Conservation (phyloP, 2,888 invertebrate genomes). For the Atethmia centrago region DNA sequence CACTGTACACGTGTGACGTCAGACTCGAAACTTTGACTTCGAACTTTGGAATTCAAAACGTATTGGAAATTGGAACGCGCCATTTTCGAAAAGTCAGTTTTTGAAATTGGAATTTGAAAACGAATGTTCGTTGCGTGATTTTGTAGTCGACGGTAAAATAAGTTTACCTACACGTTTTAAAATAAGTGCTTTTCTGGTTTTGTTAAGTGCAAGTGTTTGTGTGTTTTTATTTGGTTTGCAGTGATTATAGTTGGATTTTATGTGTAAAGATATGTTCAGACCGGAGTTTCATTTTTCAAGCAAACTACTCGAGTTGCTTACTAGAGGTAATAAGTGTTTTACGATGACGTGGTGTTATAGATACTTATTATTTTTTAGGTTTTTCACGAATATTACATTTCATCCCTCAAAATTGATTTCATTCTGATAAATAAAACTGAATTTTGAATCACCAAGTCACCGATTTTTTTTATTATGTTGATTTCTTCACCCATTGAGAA, state of each 20-base stretch:
- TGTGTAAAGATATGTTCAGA: constrained; percentile 80
- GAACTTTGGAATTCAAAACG: constrained; percentile 14
- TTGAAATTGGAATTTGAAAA: constrained; percentile 1
- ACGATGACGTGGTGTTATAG: not conserved
- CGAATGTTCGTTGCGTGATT: not conserved
- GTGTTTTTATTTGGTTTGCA: not conserved
- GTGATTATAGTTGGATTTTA: constrained; percentile 56
- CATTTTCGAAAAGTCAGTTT: not conserved
- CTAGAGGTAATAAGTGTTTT: constrained; percentile 77
- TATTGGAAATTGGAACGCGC: not conserved
- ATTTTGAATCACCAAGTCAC: not conserved
- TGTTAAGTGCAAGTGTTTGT: constrained; percentile 20
- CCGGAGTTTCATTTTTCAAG: constrained; percentile 88
- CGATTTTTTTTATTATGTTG: not conserved
- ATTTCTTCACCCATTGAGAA: not conserved
- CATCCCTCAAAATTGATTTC: not conserved
- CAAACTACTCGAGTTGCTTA: constrained; percentile 85
- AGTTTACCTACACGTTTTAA: not conserved
- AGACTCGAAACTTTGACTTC: constrained; percentile 21
- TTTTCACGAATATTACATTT: not conserved
- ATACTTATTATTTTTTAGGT: not conserved
- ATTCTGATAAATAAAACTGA: not conserved
- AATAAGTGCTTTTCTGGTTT: not conserved
- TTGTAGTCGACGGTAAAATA: not conserved
- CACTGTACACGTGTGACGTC: constrained; percentile 59